Evolutionary conservation across 2,797 vertebrate genomes (phyloP), one percentile per base, ranked within the genome.

Genomic region (Macrochelys suwanniensis): DNA sequence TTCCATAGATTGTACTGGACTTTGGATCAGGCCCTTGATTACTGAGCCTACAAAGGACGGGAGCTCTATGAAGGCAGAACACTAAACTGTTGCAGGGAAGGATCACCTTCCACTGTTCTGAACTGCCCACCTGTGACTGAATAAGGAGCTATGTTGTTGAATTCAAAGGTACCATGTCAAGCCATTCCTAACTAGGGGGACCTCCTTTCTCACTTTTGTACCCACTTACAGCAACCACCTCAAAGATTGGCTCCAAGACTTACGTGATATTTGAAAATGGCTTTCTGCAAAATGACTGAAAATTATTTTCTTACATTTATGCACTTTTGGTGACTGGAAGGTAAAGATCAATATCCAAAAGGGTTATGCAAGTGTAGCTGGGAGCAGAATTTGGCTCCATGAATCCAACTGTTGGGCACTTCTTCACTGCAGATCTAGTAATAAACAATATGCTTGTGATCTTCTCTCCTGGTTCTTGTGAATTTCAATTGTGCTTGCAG

Each of bases 261-360:
- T 28, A 47, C 6, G 2, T 76, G 0, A 0, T 74, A n/a, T 68
- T 89, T 92, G 57, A 56, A 84, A 93, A 80, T 4, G 28, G 5
- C 59, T 86, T 85, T 86, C 89, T 92, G 71, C 83, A 89, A 57
- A 31, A 25, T n/a, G n/a, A 81, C 88, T 25, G 11, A 61, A 28
- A 78, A 76, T 89, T 80, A 87, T 94, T 89, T 84, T 87, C 84
- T 89, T 56, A 53, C 5, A 21, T 84, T 80, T 53, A 33, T 61
- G 74, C 7, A 77, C 19, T 71, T 71, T 42, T 37, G 65, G 19
- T 71, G 65, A 11, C 74, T 49, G 26, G 7, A 49, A 47, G 21
- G 42, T 45, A 23, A 26, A 77, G 26, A 31, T 12, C 45, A 82
- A 31, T n/a, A 49, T 11, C 37, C 19, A 71, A 71, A 42, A 71